phyloP scores from a whole-genome alignment of 2,113 vertebrate species.

The Odocoileus virginianus region DNA sequence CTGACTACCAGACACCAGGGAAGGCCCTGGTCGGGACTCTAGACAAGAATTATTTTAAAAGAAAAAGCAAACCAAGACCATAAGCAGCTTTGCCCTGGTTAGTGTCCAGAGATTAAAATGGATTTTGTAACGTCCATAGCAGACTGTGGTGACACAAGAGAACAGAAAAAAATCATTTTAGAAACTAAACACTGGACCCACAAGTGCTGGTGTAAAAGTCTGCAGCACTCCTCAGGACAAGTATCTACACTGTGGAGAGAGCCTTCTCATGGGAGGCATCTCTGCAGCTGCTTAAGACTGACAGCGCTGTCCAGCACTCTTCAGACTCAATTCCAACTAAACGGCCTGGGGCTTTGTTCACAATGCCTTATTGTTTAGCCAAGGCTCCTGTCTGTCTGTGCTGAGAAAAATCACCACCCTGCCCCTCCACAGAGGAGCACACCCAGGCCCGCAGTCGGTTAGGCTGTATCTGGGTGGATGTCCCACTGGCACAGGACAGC shows the following conservation, averaged over 20 bases:
- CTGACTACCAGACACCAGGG: background rate
- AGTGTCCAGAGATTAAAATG: background rate
- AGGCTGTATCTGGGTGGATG: background rate
- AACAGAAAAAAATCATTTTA: background rate
- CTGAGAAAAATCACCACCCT: background rate
- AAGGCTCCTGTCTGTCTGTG: too few species aligned
- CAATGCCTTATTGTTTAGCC: background rate
- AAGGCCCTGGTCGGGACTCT: background rate
- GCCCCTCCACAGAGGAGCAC: background rate
- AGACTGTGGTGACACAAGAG: background rate
- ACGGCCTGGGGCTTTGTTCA: rapidly evolving
- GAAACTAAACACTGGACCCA: background rate
- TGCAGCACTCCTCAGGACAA: background rate
- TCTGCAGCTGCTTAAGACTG: constrained; percentile 48
- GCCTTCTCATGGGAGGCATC: background rate
- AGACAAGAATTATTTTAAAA: background rate
- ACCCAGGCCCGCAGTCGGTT: too few species aligned
- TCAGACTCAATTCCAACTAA: background rate
- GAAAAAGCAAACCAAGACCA: background rate
- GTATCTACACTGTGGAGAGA: background rate
- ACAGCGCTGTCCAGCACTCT: background rate
- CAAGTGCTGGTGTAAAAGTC: background rate
- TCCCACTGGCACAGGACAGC: background rate
- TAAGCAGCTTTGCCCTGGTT: background rate
- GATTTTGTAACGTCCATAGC: background rate